Evolutionary conservation across 64 coral and sea anemone species (phyloP).

Genomic region (Acropora yongei): DNA sequence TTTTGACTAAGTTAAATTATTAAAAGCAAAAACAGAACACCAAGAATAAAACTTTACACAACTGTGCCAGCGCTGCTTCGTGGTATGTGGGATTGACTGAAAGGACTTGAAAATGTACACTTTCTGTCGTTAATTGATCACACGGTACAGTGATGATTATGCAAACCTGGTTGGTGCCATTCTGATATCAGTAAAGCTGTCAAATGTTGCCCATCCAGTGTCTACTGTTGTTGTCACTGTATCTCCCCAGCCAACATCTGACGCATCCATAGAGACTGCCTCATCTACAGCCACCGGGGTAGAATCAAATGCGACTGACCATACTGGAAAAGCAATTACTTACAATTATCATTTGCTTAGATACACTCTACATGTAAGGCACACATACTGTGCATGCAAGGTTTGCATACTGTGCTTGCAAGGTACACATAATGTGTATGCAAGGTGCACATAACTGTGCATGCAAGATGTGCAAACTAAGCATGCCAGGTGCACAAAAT

Average conservation of each 20-base stretch:
- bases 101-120: background rate
- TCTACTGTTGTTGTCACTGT: slow-evolving; percentile 27
- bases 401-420: too few species aligned
- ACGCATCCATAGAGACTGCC: slow-evolving; percentile 74
- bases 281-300: slow-evolving; percentile 79
- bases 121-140: background rate
- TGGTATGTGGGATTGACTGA: too few species aligned
- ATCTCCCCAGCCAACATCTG: slow-evolving; percentile 85
- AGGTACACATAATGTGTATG: too few species aligned
- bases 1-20: background rate
- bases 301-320: slow-evolving; percentile 74
- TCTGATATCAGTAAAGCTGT: slow-evolving; percentile 85
- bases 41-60: too few species aligned
- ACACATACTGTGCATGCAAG: too few species aligned
- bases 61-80: too few species aligned
- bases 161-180: slow-evolving; percentile 51
- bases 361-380: too few species aligned
- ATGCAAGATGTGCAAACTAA: background rate
- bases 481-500: background rate
- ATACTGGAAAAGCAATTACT: slow-evolving; percentile 47
- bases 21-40: background rate
- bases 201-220: slow-evolving; percentile 96
- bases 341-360: background rate
- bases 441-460: too few species aligned
- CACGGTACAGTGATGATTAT: background rate